These are phyloP conservation scores for Zonotrichia albicollis DNA, from an alignment of 2,797 vertebrate genomes.

Conservation along the genomic window DNA sequence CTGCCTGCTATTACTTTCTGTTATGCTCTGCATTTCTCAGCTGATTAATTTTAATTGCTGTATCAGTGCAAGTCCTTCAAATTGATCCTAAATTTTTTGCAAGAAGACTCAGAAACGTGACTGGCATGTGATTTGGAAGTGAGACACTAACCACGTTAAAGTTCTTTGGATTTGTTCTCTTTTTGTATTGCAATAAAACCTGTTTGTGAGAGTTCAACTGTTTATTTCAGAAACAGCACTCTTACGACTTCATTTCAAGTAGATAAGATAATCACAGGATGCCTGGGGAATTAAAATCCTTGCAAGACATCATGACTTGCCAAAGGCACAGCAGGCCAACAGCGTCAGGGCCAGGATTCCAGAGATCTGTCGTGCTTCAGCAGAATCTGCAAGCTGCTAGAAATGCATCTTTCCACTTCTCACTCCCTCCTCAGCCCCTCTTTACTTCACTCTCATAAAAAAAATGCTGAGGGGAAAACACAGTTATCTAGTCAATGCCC, in stretches of 20 bases:
- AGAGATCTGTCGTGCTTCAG: neutral
- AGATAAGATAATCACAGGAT: conserved; percentile 34
- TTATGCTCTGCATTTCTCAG: neutral
- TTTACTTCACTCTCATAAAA: neutral
- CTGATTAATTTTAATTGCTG: neutral
- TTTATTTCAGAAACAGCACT: neutral
- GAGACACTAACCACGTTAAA: neutral
- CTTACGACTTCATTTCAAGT: conserved; percentile 1
- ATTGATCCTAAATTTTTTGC: neutral
- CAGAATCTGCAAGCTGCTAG: neutral
- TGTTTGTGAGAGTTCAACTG: neutral
- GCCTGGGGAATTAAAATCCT: conserved; percentile 8
- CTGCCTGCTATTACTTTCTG: neutral
- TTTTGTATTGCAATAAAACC: neutral
- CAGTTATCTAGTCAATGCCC: neutral
- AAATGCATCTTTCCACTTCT: neutral
- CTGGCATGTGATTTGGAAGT: neutral
- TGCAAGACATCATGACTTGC: neutral
- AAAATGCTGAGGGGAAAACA: neutral
- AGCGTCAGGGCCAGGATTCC: neutral
- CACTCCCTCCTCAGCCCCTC: neutral
- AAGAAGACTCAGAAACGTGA: neutral
- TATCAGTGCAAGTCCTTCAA: neutral
- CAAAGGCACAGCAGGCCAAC: conserved; percentile 23
- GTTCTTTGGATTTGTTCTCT: neutral